Percentiles rank a stretch among this genome's conserved stretches.
phyloP scores from a whole-genome alignment of 1,140 invertebrate genomes.

The Orius insidiosus region DNA sequence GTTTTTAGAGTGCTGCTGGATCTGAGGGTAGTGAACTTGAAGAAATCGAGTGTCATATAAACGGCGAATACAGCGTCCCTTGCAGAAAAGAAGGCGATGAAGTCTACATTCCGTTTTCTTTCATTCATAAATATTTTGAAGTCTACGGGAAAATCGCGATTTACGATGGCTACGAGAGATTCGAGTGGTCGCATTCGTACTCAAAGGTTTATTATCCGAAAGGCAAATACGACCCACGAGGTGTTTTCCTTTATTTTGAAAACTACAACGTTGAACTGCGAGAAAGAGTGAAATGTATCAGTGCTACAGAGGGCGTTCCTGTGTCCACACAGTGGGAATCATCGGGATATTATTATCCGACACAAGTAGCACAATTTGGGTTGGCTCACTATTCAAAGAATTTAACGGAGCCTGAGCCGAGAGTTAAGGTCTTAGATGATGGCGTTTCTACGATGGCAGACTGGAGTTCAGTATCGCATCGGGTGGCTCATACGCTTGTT shows the following conservation, averaged over 20 bases:
- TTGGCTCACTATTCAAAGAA: constrained; percentile 94
- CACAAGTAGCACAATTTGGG: constrained; percentile 96
- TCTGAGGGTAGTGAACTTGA: constrained; percentile 29
- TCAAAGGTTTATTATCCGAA: constrained; percentile 79
- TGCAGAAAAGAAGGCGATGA: constrained; percentile 73
- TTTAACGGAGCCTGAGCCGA: constrained; percentile 58
- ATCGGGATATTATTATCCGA: constrained; percentile 89
- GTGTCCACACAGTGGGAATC: constrained; percentile 91
- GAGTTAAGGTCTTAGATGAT: constrained; percentile 51
- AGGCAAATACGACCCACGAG: constrained; percentile 68
- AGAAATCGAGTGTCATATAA: constrained; percentile 79
- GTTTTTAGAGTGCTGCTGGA: constrained; percentile 6
- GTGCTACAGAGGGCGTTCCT: constrained; percentile 77
- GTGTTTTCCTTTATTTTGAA: constrained; percentile 89
- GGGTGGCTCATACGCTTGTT: constrained; percentile 4
- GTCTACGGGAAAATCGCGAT: constrained; percentile 57
- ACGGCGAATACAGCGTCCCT: constrained; percentile 68
- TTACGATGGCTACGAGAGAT: constrained; percentile 50
- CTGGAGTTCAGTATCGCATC: constrained; percentile 31
- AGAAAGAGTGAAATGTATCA: constrained; percentile 90
- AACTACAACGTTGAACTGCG: constrained; percentile 93
- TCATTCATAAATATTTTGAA: constrained; percentile 88
- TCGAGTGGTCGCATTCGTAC: constrained; percentile 90
- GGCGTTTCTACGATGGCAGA: constrained; percentile 41
- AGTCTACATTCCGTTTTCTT: constrained; percentile 79